A percentile compares a stretch with the other conserved stretches of the same genome.
Evolutionary conservation across 2,888 invertebrate species (phyloP).

Genomic region (Meiosimyza platycephala): DNA sequence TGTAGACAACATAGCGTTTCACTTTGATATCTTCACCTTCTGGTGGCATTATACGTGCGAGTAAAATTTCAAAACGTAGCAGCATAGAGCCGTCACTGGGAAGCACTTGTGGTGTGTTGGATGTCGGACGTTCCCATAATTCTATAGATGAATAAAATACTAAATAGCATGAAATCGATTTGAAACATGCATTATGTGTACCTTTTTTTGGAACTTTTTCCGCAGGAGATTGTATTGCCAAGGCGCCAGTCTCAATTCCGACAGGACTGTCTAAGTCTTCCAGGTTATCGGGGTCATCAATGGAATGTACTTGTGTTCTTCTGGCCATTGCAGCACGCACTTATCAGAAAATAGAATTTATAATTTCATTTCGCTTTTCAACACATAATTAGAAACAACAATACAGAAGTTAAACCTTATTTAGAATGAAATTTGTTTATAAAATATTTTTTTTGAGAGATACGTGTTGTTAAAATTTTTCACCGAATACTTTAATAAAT

Average conservation of each 20-base stretch:
- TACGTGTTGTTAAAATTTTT: no score
- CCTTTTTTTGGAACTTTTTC: conserved; percentile 54
- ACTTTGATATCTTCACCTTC: conserved; percentile 68
- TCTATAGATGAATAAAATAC: conserved; percentile 46
- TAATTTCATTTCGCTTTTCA: no score
- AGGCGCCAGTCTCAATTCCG: conserved; percentile 60
- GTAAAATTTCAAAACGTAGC: conserved; percentile 73
- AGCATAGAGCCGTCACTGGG: conserved; percentile 57
- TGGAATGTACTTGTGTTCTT: conserved; percentile 55
- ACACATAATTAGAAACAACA: no score
- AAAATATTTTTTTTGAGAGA: no score
- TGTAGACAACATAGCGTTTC: conserved; percentile 79
- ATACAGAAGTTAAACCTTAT: no score
- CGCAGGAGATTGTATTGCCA: conserved; percentile 56
- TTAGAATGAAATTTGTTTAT: no score
- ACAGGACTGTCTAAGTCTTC: conserved; percentile 64
- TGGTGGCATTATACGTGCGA: conserved; percentile 75
- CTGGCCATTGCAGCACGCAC: conserved; percentile 65
- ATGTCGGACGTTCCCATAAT: conserved; percentile 60
- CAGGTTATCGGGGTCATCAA: conserved; percentile 53
- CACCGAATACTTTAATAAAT: no score
- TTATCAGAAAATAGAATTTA: conserved; percentile 14
- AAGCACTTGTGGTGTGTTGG: conserved; percentile 46
- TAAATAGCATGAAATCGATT: neutral
- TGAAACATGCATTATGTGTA: neutral